Conservation (phyloP, 1,140 invertebrate genomes). For the Dysdera silvatica region DNA sequence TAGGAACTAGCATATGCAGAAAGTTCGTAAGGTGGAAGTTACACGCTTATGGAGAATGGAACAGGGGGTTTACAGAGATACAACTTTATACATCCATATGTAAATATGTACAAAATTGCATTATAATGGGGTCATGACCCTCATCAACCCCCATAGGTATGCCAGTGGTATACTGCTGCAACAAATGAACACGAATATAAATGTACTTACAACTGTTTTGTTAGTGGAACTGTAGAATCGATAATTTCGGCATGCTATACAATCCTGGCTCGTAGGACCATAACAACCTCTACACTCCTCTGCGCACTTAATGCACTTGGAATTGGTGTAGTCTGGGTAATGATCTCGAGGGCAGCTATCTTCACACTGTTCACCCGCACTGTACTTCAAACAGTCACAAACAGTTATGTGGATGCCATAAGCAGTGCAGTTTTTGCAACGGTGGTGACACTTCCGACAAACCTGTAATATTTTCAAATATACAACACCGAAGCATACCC, state of each 20-base stretch:
- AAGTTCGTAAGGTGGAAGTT: too few relatives aligned
- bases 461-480: constrained; percentile 39
- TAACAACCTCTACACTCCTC: constrained; percentile 73
- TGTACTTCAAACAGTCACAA: constrained; percentile 76
- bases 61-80: too few relatives aligned
- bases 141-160: too few relatives aligned
- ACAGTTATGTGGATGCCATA: constrained; percentile 67
- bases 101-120: too few relatives aligned
- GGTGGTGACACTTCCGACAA: constrained; percentile 82
- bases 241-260: constrained; percentile 72
- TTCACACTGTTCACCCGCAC: constrained; percentile 79
- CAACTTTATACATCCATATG: too few relatives aligned
- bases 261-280: constrained; percentile 68
- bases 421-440: constrained; percentile 78
- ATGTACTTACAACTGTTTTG: constrained; percentile 40
- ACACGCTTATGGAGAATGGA: too few relatives aligned
- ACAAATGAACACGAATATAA: too few relatives aligned
- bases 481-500: not conserved
- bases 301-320: constrained; percentile 69
- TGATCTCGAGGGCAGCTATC: constrained; percentile 78
- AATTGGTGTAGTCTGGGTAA: constrained; percentile 65
- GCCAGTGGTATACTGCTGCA: too few relatives aligned
- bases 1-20: too few relatives aligned
- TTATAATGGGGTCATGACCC: too few relatives aligned
- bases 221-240: constrained; percentile 58